Evolutionary conservation across 2,113 vertebrate genomes (phyloP).

Genomic region (Scartelaos histophorus): DNA sequence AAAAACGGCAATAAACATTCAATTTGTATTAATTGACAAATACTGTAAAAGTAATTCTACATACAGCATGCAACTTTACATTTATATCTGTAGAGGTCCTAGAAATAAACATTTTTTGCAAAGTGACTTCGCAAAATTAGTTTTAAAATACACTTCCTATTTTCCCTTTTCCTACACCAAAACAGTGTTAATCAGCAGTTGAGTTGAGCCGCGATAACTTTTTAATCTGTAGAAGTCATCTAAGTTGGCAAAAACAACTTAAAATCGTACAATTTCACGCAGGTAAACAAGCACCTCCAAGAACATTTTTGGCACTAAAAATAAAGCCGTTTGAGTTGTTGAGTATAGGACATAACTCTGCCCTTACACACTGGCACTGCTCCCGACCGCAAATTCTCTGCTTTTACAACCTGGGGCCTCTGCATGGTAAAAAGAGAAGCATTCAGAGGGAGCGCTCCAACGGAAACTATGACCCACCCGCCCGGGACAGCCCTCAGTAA

Average conservation of each 20-base stretch:
- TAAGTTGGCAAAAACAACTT: neutral
- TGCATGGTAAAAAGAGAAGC: slow-evolving; percentile 48
- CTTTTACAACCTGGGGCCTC: slow-evolving; percentile 52
- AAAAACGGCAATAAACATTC: no score
- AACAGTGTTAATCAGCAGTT: neutral
- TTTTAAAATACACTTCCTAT: neutral
- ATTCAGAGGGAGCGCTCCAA: slow-evolving; percentile 58
- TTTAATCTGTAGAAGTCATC: neutral
- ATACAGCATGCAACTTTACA: no score
- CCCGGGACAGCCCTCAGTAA: slow-evolving; percentile 43
- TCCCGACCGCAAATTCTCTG: slow-evolving; percentile 28
- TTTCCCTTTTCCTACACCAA: neutral
- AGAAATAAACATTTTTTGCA: no score
- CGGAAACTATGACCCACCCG: slow-evolving; percentile 59
- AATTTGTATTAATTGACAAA: no score
- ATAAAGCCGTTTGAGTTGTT: slow-evolving; percentile 13
- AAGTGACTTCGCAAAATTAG: neutral
- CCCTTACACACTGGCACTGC: slow-evolving; percentile 26
- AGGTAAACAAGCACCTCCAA: neutral
- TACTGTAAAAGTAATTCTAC: no score
- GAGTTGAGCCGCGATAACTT: neutral
- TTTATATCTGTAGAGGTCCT: no score
- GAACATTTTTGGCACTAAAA: slow-evolving; percentile 6
- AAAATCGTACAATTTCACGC: neutral
- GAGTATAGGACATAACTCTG: slow-evolving; percentile 24